Evolutionary conservation across 2,888 invertebrate species (phyloP).

Genomic region (Vandiemenella viatica): DNA sequence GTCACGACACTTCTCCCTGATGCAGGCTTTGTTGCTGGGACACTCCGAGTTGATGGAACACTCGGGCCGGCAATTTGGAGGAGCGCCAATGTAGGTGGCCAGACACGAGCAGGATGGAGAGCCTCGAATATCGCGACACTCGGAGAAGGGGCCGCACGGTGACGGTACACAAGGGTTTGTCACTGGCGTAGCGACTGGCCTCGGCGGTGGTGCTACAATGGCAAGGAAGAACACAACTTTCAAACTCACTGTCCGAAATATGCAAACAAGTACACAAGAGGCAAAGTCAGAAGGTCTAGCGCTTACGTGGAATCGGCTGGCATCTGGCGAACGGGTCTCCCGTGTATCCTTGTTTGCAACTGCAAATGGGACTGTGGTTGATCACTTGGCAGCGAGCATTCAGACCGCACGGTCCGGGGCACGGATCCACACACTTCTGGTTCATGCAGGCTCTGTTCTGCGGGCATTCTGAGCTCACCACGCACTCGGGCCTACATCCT

Average conservation of each 20-base stretch:
- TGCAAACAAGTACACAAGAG: not conserved
- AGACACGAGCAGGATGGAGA: conserved; percentile 28
- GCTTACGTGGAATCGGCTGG: conserved; percentile 20
- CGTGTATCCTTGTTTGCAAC: conserved; percentile 29
- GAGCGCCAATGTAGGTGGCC: conserved; percentile 24
- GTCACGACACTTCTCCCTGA: conserved; percentile 54
- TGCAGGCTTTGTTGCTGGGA: conserved; percentile 53
- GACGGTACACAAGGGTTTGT: conserved; percentile 37
- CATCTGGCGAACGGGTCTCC: conserved; percentile 32
- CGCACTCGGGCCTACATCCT: conserved; percentile 43
- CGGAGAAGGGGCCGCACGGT: conserved; percentile 55
- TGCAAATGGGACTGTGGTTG: conserved; percentile 36
- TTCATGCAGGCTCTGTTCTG: conserved; percentile 30
- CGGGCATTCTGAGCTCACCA: conserved; percentile 30
- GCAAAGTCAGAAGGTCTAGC: not conserved
- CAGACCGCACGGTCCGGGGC: conserved; percentile 36
- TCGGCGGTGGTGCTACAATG: conserved; percentile 17
- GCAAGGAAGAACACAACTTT: not conserved
- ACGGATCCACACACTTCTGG: conserved; percentile 34
- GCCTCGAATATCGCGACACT: conserved; percentile 31
- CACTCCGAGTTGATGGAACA: conserved; percentile 62
- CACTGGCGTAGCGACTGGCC: conserved; percentile 16
- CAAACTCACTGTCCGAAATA: not conserved
- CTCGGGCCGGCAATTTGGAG: conserved; percentile 51
- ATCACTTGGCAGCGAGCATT: conserved; percentile 36